These are phyloP conservation scores for Erethizon dorsatum DNA, from an alignment of 2,797 vertebrate genomes.

Conservation along the genomic window DNA sequence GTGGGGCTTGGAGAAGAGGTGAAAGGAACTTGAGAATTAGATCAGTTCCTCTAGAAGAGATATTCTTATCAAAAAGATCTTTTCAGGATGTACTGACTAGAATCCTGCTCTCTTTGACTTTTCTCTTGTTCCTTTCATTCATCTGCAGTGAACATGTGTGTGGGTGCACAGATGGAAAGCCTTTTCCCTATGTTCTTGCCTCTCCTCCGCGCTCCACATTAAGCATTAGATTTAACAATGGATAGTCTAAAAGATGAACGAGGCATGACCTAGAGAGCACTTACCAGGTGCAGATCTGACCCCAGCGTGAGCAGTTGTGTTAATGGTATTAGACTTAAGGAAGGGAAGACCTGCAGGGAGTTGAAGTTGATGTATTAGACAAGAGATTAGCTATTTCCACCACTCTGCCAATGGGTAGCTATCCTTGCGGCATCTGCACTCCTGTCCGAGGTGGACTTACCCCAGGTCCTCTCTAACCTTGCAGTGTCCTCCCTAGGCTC, in stretches of 20 bases:
- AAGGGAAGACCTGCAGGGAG: slow-evolving; percentile 72
- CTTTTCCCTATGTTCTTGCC: background rate
- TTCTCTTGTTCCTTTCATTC: background rate
- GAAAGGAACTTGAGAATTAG: background rate
- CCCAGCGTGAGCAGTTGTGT: slow-evolving; percentile 67
- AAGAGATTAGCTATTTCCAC: background rate
- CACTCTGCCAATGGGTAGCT: background rate
- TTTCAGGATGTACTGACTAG: background rate
- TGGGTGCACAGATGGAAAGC: background rate
- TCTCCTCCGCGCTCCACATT: background rate
- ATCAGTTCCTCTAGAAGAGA: background rate
- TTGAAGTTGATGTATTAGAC: slow-evolving; percentile 29
- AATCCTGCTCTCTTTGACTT: background rate
- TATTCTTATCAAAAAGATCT: background rate
- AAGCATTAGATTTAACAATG: background rate
- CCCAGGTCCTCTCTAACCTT: background rate
- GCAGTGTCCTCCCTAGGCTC: background rate
- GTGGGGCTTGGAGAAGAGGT: background rate
- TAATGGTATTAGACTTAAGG: slow-evolving; percentile 75
- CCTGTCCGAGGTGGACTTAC: background rate
- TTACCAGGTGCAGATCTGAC: slow-evolving; percentile 71
- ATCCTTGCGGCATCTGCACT: background rate
- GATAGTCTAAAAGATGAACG: background rate
- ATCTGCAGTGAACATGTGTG: background rate
- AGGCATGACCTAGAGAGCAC: background rate